Conservation (phyloP, 1,140 invertebrate species). For the Aphidius ervi region DNA sequence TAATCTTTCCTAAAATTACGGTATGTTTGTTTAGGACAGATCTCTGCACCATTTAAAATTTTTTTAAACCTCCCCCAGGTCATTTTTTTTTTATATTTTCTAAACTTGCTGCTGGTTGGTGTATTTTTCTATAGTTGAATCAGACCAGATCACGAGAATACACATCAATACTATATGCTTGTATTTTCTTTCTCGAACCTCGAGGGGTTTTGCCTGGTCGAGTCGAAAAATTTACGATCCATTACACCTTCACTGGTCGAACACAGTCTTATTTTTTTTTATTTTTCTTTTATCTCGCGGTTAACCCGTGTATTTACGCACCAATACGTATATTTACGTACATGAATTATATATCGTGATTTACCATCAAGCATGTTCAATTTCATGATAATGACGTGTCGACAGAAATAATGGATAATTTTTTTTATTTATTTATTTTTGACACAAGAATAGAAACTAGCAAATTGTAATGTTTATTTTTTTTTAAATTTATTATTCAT, state of each 20-base stretch:
- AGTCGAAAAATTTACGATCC: conserved; percentile 36
- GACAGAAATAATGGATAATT: conserved; percentile 8
- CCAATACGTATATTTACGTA: conserved; percentile 27
- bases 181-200: conserved; percentile 7
- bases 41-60: too few relatives aligned
- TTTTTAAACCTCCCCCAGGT: too few relatives aligned
- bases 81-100: not conserved
- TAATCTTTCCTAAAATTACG: too few relatives aligned
- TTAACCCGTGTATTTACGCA: conserved; percentile 25
- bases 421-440: not conserved
- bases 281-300: conserved; percentile 21
- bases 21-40: too few relatives aligned
- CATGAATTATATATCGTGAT: conserved; percentile 17
- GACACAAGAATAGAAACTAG: too few relatives aligned
- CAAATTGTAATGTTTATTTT: too few relatives aligned
- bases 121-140: conserved; percentile 21
- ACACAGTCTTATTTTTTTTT: conserved; percentile 11
- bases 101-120: not conserved
- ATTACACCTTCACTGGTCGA: conserved; percentile 29
- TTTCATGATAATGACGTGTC: conserved; percentile 5
- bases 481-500: too few relatives aligned
- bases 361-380: not conserved
- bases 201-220: conserved; percentile 17
- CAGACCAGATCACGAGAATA: conserved; percentile 29
- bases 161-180: not conserved